Conservation (phyloP, 2,888 invertebrate species). For the Andrena praecox region DNA sequence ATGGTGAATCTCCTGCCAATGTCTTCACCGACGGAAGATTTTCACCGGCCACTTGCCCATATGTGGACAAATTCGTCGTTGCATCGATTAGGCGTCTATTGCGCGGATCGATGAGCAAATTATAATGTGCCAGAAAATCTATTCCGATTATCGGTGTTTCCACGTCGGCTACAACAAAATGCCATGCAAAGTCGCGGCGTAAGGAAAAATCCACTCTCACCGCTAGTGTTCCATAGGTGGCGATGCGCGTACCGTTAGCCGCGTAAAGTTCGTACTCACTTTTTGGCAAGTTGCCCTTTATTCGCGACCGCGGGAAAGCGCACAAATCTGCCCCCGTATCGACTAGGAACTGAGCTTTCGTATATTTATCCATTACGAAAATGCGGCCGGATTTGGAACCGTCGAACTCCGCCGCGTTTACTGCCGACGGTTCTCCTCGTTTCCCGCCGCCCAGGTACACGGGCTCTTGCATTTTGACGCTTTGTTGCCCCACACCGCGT, state of each 20-base stretch:
- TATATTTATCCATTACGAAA: conserved; percentile 12
- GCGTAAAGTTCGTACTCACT: conserved; percentile 21
- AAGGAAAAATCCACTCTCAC: conserved; percentile 24
- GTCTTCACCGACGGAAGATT: not conserved
- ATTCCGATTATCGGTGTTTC: conserved; percentile 34
- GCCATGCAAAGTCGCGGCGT: conserved; percentile 30
- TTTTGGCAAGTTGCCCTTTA: not conserved
- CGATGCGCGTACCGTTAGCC: conserved; percentile 34
- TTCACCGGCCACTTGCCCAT: not conserved
- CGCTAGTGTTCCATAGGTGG: conserved; percentile 22
- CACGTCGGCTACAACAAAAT: conserved; percentile 41
- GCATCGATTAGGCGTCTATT: conserved; percentile 30
- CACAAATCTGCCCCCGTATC: conserved; percentile 58
- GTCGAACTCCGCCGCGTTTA: conserved; percentile 9
- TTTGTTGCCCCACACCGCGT: too few relatives aligned
- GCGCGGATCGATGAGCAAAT: conserved; percentile 40
- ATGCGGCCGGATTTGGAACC: conserved; percentile 35
- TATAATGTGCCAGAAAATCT: conserved; percentile 40
- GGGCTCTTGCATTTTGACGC: too few relatives aligned
- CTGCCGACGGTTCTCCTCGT: conserved; percentile 25
- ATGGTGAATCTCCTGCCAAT: not conserved
- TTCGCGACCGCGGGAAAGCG: conserved; percentile 38
- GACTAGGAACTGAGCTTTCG: conserved; percentile 33
- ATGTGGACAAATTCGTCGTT: not conserved
- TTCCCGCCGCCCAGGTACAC: conserved; percentile 11